These are phyloP conservation scores for Heliconius congener DNA, from an alignment of 1,140 invertebrate genomes.

Conservation along the genomic window DNA sequence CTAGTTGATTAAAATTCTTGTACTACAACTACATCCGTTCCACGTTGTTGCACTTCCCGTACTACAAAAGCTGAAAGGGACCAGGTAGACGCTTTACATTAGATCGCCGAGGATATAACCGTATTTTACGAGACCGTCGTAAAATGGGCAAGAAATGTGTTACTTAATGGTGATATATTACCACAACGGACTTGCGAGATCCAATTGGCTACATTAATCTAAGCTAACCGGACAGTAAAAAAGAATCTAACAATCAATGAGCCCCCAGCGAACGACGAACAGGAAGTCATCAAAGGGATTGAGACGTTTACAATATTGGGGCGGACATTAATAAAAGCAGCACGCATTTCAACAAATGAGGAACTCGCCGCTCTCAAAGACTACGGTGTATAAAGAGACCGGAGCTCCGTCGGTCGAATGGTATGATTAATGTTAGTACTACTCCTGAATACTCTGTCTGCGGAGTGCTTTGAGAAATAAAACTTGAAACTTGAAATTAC, in stretches of 20 bases:
- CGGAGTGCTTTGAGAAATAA: slow-evolving; percentile 12
- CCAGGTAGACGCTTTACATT: slow-evolving; percentile 64
- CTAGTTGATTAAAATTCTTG: slow-evolving; percentile 11
- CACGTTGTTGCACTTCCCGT: neutral
- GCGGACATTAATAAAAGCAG: slow-evolving; percentile 67
- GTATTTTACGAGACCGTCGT: slow-evolving; percentile 56
- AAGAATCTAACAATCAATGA: slow-evolving; percentile 51
- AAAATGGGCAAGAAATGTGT: slow-evolving; percentile 65
- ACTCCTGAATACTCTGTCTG: slow-evolving; percentile 32
- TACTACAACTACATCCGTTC: neutral
- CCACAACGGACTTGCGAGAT: slow-evolving; percentile 55
- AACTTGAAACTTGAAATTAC: slow-evolving; percentile 44
- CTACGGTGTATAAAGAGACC: slow-evolving; percentile 60
- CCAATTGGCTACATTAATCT: slow-evolving; percentile 66
- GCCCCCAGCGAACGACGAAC: slow-evolving; percentile 55
- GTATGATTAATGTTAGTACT: slow-evolving; percentile 67
- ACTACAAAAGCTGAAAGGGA: slow-evolving; percentile 15
- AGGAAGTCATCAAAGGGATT: slow-evolving; percentile 74
- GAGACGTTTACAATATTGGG: slow-evolving; percentile 72
- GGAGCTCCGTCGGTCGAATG: slow-evolving; percentile 48
- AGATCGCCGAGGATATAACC: slow-evolving; percentile 56
- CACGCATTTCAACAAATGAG: slow-evolving; percentile 69
- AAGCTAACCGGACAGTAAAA: slow-evolving; percentile 59
- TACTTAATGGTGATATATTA: slow-evolving; percentile 76
- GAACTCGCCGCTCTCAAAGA: slow-evolving; percentile 60